A percentile compares a stretch with the other conserved stretches of the same genome.
These are phyloP conservation scores for Morone saxatilis DNA, from an alignment of 2,113 vertebrate species.

Conservation along the genomic window DNA sequence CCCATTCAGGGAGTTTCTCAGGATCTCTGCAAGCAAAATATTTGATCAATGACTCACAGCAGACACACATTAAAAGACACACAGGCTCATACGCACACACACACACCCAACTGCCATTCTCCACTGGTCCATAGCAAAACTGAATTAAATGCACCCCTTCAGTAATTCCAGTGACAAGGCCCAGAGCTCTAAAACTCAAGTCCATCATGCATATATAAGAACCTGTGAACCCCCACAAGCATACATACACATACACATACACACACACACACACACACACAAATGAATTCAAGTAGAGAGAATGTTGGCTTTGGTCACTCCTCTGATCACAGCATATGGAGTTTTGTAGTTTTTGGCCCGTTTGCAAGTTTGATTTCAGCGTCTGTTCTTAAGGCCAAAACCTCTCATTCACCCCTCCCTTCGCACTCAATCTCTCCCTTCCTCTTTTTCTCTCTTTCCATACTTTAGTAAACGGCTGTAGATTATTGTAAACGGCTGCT, in stretches of 20 bases:
- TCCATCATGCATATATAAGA: slow-evolving; percentile 27
- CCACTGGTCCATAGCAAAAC: slow-evolving; percentile 50
- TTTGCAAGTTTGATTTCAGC: slow-evolving; percentile 49
- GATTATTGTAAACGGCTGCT: slow-evolving; percentile 77
- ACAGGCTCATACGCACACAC: not conserved
- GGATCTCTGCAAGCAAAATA: slow-evolving; percentile 81
- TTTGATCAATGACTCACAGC: slow-evolving; percentile 86
- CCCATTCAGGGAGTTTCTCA: slow-evolving; percentile 59
- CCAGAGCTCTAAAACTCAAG: slow-evolving; percentile 30
- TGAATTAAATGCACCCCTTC: slow-evolving; percentile 50
- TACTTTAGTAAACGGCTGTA: slow-evolving; percentile 66
- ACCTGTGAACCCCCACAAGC: slow-evolving; percentile 4
- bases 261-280: not conserved
- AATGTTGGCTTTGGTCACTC: slow-evolving; percentile 36
- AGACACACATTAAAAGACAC: slow-evolving; percentile 55
- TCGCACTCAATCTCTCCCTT: not conserved
- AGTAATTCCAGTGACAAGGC: slow-evolving; percentile 33
- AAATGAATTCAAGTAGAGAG: slow-evolving; percentile 7
- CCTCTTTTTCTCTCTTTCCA: slow-evolving; percentile 13
- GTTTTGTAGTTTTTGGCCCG: slow-evolving; percentile 59
- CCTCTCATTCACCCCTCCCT: slow-evolving; percentile 7
- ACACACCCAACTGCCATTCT: slow-evolving; percentile 21
- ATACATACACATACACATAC: not conserved
- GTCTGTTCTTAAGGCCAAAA: slow-evolving; percentile 54
- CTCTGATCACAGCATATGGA: slow-evolving; percentile 59